phyloP scores from a whole-genome alignment of 1,140 invertebrate genomes.

The Nylanderia fulva region DNA sequence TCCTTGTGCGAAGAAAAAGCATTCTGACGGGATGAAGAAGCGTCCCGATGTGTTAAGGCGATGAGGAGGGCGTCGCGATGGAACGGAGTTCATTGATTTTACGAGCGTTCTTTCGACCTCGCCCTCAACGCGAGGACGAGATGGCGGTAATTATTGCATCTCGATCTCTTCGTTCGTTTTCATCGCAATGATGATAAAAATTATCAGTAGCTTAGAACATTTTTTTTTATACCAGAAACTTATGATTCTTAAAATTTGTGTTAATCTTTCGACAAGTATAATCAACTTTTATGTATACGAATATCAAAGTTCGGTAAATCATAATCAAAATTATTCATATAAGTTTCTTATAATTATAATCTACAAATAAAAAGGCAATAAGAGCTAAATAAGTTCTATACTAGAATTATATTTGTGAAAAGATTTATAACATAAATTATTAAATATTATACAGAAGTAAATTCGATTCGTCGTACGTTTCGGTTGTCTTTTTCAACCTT shows the following conservation, averaged over 20 bases:
- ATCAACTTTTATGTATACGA: not conserved
- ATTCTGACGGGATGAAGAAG: conserved; percentile 12
- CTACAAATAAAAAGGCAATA: no score
- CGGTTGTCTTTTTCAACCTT: no score
- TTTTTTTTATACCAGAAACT: not conserved
- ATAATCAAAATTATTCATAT: no score
- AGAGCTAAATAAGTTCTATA: no score
- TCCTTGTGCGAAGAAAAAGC: conserved; percentile 21
- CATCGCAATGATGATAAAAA: not conserved
- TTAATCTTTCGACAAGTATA: not conserved
- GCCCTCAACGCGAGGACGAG: not conserved
- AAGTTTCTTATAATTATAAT: not conserved
- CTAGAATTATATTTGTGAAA: no score
- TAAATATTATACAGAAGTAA: no score
- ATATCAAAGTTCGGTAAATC: not conserved
- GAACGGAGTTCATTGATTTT: conserved; percentile 46
- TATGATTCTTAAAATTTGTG: not conserved
- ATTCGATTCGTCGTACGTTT: no score
- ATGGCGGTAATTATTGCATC: conserved; percentile 28
- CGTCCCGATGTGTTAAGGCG: not conserved
- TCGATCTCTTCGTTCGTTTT: not conserved
- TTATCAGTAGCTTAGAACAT: not conserved
- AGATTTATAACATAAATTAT: no score
- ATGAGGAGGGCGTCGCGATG: not conserved
- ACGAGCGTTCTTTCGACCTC: conserved; percentile 22